phyloP scores from a whole-genome alignment of 2,797 vertebrate species.

The Enteromius argenteus region DNA sequence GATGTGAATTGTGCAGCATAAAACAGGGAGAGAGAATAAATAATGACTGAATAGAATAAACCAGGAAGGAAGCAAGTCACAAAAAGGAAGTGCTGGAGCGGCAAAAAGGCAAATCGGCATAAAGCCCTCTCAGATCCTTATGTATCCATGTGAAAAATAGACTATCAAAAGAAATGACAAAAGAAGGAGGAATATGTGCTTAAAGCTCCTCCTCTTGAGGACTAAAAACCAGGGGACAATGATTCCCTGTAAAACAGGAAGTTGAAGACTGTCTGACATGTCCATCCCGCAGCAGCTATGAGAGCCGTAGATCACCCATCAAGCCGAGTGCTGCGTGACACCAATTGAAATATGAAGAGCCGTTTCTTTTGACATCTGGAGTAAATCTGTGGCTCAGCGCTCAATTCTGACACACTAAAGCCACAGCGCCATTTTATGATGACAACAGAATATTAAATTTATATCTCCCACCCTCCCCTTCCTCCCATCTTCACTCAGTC shows the following conservation, averaged over 20 bases:
- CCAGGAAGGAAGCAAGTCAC: conserved; percentile 18
- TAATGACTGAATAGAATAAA: conserved; percentile 27
- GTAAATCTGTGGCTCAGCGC: conserved; percentile 75
- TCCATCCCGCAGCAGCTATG: conserved; percentile 27
- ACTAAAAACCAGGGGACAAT: neutral
- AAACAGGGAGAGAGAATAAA: conserved; percentile 33
- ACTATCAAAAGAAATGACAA: conserved; percentile 10
- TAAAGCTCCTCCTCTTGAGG: neutral
- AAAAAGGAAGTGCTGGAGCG: conserved; percentile 15
- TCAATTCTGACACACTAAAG: conserved; percentile 71
- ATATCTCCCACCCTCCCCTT: conserved; percentile 32
- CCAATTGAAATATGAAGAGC: conserved; percentile 77
- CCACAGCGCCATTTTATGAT: conserved; percentile 76
- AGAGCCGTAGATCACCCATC: conserved; percentile 40
- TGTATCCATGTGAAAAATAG: conserved; percentile 10
- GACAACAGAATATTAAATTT: conserved; percentile 78
- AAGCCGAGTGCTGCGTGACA: conserved; percentile 68
- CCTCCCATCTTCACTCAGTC: neutral
- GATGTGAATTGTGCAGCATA: conserved; percentile 28
- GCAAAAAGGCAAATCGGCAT: conserved; percentile 11
- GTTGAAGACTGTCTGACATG: conserved; percentile 34
- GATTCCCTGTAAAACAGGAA: conserved; percentile 39
- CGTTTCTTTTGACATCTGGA: conserved; percentile 70
- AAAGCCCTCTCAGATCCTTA: conserved; percentile 13
- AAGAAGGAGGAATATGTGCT: neutral